Evolutionary conservation across 2,888 invertebrate genomes (phyloP), one percentile per base, ranked within the genome.

Genomic region (Germaria angustata): DNA sequence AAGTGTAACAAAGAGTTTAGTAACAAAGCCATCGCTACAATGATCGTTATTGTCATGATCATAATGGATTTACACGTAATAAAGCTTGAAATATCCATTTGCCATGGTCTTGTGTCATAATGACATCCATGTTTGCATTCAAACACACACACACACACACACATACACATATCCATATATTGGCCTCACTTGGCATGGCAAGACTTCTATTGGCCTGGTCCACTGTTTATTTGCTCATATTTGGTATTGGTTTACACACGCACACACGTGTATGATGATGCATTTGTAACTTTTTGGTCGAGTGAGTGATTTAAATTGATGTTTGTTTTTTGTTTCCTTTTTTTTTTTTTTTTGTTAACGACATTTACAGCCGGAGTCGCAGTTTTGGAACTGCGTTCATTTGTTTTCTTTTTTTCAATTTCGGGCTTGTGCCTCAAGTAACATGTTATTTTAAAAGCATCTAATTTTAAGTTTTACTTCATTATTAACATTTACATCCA

Each of bases 81-180:
- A 41, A 55, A 61, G 49, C 72, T 51, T 22, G 9, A 73, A 49
- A 73, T 63, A 63, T 73, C 34, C 61, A 73, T 73, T 73, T 73
- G 63, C 41, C 11, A 63, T 49, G 73, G 53, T 32, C 63, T 63
- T 73, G 63, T 73, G 51, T 73, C 63, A 71, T 71, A 71, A 71
- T 46, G 57, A 49, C 49, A 59, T 17, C 11, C 22, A 39, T 41
- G 15, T 8, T 9, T 8, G 11, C 44, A 7, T 15, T n/a, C 7
- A 46, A 17, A 44, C 44, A 28, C 11, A 36, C 39, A 68, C 9
- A 34, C 49, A 39, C 7, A 36, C 6, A 36, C n/a, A 8, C 9
- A 57, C 57, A 39, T 13, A 22, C 1, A 39, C 22, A 24, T 5
- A 6, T 4, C 11, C 20, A 55, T 32, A 17, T 20, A 9, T 71